Evolutionary conservation across 2,888 invertebrate species (phyloP), one percentile per base, ranked within the genome.

Genomic region (Morpho deidamia): DNA sequence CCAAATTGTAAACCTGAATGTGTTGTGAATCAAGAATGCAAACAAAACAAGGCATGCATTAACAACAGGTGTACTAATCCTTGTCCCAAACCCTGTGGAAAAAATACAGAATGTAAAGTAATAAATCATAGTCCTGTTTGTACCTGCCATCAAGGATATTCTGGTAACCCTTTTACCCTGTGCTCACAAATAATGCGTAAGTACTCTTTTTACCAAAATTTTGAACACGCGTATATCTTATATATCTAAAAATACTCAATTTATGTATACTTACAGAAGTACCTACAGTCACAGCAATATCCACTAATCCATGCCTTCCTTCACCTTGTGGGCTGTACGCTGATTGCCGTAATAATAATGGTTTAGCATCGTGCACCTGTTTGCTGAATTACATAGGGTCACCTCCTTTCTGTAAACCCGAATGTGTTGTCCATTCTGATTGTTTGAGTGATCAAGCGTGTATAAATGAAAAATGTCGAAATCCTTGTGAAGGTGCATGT

Each of bases 291-390:
- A 57, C 72, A 52, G 69, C 72, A n/a, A 83, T 79, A 53, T 86
- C 90, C 47, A 69, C 80, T 11, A 78, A 94, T 67, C 95, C 95
- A 1, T 96, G 96, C 70, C 78, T 91, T 59, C 95, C 95, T 48
- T 93, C 94, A 7, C 92, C 93, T 10, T 96, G 95, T 75, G 95
- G 95, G 12, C 71, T 88, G 3, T 94, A 94, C 73, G 92, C 95
- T 7, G 93, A 94, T 71, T 96, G 96, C 71, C 91, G 92, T 47
- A 94, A 94, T 74, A 88, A 92, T 41, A 94, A 95, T 67, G 91
- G 90, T 35, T 90, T 94, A 73, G 91, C 93, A 1, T 92, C 94
- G 11, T 95, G 95, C 74, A 93, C 94, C 9, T 95, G 95, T 74
- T 81, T 93, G 53, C 88, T 92, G 7, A 85, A 90, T 45, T 93